Evolutionary conservation across 1,140 invertebrate genomes (phyloP).

Genomic region (Conus betulinus): DNA sequence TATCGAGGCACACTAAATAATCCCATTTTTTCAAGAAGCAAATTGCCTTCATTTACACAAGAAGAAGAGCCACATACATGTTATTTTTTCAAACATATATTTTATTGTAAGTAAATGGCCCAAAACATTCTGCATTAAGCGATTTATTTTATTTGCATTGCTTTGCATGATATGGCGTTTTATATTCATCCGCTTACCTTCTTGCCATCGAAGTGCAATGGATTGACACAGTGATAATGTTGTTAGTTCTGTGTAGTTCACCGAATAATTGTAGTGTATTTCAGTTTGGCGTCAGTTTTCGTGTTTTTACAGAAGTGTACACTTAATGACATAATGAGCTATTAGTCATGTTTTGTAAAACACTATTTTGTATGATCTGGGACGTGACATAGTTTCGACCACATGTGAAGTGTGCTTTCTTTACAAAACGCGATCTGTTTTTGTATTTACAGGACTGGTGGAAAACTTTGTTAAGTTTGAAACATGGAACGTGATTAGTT

Average conservation of each 20-base stretch:
- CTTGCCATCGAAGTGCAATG: not conserved
- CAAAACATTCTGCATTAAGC: not conserved
- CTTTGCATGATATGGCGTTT: slow-evolving; percentile 17
- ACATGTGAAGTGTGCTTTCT: slow-evolving; percentile 10
- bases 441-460: slow-evolving; percentile 24
- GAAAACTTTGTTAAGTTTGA: slow-evolving; percentile 12
- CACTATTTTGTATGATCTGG: not conserved
- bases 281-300: not conserved
- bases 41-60: no score
- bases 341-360: not conserved
- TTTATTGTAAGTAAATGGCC: no score
- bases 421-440: slow-evolving; percentile 2
- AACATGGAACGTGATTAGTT: not conserved
- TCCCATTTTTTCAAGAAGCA: not conserved
- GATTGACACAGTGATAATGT: not conserved
- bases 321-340: not conserved
- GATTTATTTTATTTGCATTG: not conserved
- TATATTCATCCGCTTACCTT: slow-evolving; percentile 34
- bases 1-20: slow-evolving; percentile 11
- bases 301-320: not conserved
- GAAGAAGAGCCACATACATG: not conserved
- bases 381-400: slow-evolving; percentile 5
- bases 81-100: not conserved
- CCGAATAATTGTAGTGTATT: not conserved
- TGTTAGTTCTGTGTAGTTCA: not conserved